These are phyloP conservation scores for Bombyx mori DNA, from an alignment of 1,140 invertebrate species.

Conservation along the genomic window DNA sequence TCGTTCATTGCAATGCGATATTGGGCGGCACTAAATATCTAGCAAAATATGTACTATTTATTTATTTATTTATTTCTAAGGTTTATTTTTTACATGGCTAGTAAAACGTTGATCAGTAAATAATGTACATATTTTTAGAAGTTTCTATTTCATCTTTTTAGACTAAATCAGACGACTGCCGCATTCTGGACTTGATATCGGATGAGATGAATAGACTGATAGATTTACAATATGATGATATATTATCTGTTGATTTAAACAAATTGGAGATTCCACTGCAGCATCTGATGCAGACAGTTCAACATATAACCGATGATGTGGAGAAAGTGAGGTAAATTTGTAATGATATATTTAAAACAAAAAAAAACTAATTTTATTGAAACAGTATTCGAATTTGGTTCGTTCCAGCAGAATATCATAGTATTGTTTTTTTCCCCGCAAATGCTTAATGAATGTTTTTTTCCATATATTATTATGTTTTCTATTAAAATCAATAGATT, in stretches of 20 bases:
- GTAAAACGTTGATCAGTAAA: no score
- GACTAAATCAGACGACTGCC: constrained; percentile 45
- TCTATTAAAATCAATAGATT: no score
- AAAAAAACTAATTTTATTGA: background rate
- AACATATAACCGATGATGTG: constrained; percentile 44
- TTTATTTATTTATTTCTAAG: no score
- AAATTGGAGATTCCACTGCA: constrained; percentile 47
- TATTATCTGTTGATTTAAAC: constrained; percentile 19
- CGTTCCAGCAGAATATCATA: background rate
- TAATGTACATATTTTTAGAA: background rate
- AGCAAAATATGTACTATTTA: no score
- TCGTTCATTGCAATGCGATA: no score
- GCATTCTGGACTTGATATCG: constrained; percentile 47
- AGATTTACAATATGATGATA: constrained; percentile 27
- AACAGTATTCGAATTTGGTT: background rate
- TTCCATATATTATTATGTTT: no score
- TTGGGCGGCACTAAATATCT: no score
- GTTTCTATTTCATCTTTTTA: constrained; percentile 18
- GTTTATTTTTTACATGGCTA: no score
- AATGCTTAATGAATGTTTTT: no score
- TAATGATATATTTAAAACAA: background rate
- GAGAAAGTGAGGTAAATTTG: constrained; percentile 47
- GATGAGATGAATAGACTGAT: constrained; percentile 52
- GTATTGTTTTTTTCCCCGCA: background rate
- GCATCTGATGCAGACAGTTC: constrained; percentile 36